phyloP scores from a whole-genome alignment of 2,888 invertebrate genomes.

The Drosophila colorata region DNA sequence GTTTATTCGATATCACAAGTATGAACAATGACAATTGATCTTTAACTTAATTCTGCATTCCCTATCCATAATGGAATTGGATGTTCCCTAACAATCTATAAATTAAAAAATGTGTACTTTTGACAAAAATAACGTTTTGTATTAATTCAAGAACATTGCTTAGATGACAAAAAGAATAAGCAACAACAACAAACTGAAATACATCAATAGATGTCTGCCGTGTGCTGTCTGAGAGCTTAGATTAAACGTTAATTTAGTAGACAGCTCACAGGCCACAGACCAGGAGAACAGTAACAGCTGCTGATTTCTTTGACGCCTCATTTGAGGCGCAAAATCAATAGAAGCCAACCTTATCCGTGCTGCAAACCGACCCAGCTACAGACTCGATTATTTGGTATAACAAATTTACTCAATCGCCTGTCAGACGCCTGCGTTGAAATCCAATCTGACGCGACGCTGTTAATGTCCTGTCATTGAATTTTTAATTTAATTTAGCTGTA shows the following conservation, averaged over 20 bases:
- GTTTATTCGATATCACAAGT: no score
- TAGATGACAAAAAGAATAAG: not conserved
- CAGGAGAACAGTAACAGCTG: slow-evolving; percentile 25
- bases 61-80: no score
- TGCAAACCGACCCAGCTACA: not conserved
- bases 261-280: slow-evolving; percentile 13
- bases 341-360: not conserved
- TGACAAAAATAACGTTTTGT: not conserved
- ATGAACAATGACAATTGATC: no score
- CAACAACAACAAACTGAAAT: slow-evolving; percentile 2
- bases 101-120: not conserved
- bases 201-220: slow-evolving; percentile 6
- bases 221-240: slow-evolving; percentile 15
- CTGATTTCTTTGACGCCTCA: slow-evolving; percentile 36
- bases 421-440: slow-evolving; percentile 40
- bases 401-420: slow-evolving; percentile 50
- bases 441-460: slow-evolving; percentile 49
- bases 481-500: slow-evolving; percentile 71
- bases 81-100: no score
- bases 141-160: not conserved
- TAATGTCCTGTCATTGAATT: slow-evolving; percentile 67
- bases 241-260: slow-evolving; percentile 16
- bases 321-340: slow-evolving; percentile 29
- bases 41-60: no score
- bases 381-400: slow-evolving; percentile 20